Evolutionary conservation across 1,140 invertebrate genomes (phyloP).

Genomic region (Acromyrmex echinatior): DNA sequence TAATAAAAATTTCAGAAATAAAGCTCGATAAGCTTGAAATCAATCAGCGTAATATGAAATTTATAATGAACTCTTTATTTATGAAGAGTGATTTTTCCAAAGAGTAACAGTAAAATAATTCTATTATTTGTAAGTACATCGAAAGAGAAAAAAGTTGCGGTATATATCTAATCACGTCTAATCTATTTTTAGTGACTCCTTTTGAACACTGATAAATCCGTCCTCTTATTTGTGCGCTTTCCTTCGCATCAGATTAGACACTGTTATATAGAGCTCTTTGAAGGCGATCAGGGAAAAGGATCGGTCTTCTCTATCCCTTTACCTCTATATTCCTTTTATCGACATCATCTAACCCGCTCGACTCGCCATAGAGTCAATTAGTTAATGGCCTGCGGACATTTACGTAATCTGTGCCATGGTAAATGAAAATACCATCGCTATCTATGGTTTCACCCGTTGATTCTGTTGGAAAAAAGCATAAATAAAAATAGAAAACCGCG

Average conservation of each 20-base stretch:
- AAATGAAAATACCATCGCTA: conserved; percentile 38
- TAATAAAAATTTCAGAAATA: not conserved
- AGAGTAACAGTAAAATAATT: not conserved
- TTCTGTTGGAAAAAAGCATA: not conserved
- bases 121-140: not conserved
- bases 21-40: not conserved
- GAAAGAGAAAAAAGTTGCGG: not conserved
- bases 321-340: conserved; percentile 46
- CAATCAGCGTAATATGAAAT: not conserved
- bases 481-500: not conserved
- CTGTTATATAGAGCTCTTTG: conserved; percentile 22
- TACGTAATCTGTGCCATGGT: conserved; percentile 40
- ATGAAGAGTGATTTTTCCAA: not conserved
- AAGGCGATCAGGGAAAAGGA: conserved; percentile 45
- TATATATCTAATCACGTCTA: not conserved
- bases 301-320: conserved; percentile 1
- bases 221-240: not conserved
- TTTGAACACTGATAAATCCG: not conserved
- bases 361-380: conserved; percentile 51
- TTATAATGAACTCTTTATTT: not conserved
- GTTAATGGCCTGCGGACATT: conserved; percentile 53
- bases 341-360: conserved; percentile 26
- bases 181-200: not conserved
- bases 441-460: conserved; percentile 11
- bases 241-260: conserved; percentile 49